Percentiles rank a stretch among this genome's conserved stretches.
These are phyloP conservation scores for Drosophila nikananu DNA, from an alignment of 1,140 invertebrate genomes.

Conservation along the genomic window DNA sequence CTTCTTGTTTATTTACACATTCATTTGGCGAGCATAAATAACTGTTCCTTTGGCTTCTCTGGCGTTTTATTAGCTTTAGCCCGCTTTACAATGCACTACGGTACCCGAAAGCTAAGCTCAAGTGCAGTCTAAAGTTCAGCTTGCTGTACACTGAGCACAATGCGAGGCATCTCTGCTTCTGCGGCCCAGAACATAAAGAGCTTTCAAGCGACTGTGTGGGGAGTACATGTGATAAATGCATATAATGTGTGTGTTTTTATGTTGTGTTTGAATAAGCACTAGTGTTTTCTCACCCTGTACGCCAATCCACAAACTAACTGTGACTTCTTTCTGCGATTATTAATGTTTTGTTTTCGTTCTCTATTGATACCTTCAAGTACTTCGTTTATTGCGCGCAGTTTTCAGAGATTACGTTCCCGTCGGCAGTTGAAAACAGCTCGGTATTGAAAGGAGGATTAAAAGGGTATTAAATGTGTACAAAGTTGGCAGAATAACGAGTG, in stretches of 20 bases:
- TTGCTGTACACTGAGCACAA: conserved; percentile 47
- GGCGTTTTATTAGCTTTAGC: conserved; percentile 1
- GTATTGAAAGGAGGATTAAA: neutral
- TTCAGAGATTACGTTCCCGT: no score
- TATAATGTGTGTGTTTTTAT: neutral
- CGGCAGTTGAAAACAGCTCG: neutral
- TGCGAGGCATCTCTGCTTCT: neutral
- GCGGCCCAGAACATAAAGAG: conserved; percentile 14
- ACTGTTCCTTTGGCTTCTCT: neutral
- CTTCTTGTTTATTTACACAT: conserved; percentile 58
- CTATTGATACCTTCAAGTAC: conserved; percentile 12
- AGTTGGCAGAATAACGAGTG: neutral
- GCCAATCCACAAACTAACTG: conserved; percentile 16
- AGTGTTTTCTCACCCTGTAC: conserved; percentile 27
- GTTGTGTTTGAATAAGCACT: conserved; percentile 8
- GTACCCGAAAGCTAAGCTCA: conserved; percentile 56
- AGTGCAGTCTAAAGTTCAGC: conserved; percentile 53
- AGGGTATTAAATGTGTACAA: no score
- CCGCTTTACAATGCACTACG: conserved; percentile 46
- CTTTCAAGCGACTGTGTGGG: neutral
- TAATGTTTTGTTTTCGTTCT: neutral
- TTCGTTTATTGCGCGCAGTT: conserved; percentile 12
- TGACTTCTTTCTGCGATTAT: conserved; percentile 2
- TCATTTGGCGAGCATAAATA: conserved; percentile 1
- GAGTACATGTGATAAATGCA: conserved; percentile 5